These are phyloP conservation scores for Carabus problematicus DNA, from an alignment of 2,888 invertebrate species.

Conservation along the genomic window DNA sequence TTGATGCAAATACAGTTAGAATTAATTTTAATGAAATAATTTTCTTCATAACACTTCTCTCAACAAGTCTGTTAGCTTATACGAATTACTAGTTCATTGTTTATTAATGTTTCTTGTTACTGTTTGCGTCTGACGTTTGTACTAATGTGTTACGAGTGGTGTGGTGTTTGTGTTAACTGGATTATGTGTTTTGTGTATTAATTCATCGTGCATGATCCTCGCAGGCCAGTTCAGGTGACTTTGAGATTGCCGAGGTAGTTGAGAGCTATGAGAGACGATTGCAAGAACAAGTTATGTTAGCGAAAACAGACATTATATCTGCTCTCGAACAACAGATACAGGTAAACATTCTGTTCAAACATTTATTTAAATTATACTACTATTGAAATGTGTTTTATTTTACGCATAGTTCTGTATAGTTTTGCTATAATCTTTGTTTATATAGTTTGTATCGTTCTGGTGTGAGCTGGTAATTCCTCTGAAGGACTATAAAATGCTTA, in stretches of 20 bases:
- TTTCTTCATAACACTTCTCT: too few relatives aligned
- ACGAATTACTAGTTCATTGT: too few relatives aligned
- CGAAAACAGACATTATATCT: constrained; percentile 71
- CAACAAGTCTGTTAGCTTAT: too few relatives aligned
- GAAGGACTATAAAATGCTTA: too few relatives aligned
- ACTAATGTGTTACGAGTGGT: neutral
- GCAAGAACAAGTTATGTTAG: constrained; percentile 69
- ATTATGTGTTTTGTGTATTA: constrained; percentile 5
- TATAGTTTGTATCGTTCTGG: too few relatives aligned
- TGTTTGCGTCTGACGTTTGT: neutral
- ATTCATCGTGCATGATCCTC: constrained; percentile 17
- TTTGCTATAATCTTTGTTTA: neutral
- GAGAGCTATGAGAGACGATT: constrained; percentile 63
- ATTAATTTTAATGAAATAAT: too few relatives aligned
- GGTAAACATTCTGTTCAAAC: constrained; percentile 66
- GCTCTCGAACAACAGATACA: constrained; percentile 77
- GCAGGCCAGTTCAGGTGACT: constrained; percentile 56
- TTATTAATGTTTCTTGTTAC: too few relatives aligned
- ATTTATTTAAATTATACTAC: neutral
- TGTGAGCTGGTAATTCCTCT: too few relatives aligned
- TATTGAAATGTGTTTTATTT: neutral
- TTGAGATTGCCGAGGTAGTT: constrained; percentile 57
- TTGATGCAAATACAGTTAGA: too few relatives aligned
- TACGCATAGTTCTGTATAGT: neutral
- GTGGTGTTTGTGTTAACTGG: neutral